Evolutionary conservation across 2,797 vertebrate genomes (phyloP).

Genomic region (Chloroceryle inda): DNA sequence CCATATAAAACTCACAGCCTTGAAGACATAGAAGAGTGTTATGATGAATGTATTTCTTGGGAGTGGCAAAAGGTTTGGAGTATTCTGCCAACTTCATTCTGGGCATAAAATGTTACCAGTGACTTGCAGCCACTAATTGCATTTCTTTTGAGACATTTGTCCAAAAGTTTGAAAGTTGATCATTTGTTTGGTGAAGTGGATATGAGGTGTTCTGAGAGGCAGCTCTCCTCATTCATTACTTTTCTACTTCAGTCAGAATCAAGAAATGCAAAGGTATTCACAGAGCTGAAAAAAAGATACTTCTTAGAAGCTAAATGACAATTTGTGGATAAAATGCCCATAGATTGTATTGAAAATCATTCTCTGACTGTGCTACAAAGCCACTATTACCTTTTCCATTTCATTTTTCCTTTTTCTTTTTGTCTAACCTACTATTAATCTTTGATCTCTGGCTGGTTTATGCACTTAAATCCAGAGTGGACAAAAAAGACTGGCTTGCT

Average conservation of each 20-base stretch:
- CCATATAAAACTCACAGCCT: constrained; percentile 43
- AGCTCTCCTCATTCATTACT: constrained; percentile 13
- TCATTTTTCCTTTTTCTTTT: not conserved
- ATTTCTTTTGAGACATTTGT: constrained; percentile 35
- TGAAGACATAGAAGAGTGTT: constrained; percentile 18
- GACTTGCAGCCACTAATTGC: not conserved
- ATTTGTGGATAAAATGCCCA: not conserved
- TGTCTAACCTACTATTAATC: not conserved
- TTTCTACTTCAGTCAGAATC: constrained; percentile 2
- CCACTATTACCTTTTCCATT: not conserved
- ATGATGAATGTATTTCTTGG: constrained; percentile 57
- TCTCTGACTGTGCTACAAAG: constrained; percentile 1
- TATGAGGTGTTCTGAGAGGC: not conserved
- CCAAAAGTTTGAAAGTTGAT: constrained; percentile 36
- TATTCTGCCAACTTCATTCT: constrained; percentile 38
- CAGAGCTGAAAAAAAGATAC: constrained; percentile 15
- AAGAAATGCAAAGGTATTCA: not conserved
- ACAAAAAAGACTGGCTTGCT: not conserved
- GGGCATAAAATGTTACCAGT: constrained; percentile 30
- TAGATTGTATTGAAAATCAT: not conserved
- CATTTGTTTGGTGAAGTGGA: not conserved
- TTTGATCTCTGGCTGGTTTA: not conserved
- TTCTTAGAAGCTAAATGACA: constrained; percentile 10
- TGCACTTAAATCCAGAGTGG: not conserved
- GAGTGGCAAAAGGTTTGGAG: constrained; percentile 44